phyloP scores from a whole-genome alignment of 2,888 invertebrate species.

The Limenitis camilla region DNA sequence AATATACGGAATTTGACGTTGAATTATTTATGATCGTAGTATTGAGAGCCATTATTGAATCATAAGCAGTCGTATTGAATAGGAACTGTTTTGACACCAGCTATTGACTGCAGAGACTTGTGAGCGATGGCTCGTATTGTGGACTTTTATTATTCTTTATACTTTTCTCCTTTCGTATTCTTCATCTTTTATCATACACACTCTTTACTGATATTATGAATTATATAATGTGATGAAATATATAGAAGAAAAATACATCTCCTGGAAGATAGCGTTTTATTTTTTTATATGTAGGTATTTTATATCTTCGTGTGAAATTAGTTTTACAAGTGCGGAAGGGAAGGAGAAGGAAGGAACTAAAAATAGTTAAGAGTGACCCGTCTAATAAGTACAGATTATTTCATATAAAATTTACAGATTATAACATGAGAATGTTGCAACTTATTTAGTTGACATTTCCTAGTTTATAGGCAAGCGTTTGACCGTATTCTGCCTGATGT shows the following conservation, averaged over 20 bases:
- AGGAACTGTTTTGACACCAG: constrained; percentile 58
- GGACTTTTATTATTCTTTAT: constrained; percentile 39
- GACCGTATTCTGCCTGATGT: no score
- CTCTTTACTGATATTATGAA: neutral
- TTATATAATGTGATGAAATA: neutral
- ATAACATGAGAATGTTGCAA: no score
- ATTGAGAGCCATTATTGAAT: constrained; percentile 49
- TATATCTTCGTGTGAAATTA: no score
- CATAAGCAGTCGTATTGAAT: constrained; percentile 62
- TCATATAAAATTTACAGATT: no score
- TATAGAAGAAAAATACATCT: no score
- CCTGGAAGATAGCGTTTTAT: no score
- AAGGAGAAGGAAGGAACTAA: neutral
- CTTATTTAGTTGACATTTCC: no score
- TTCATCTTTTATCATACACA: neutral
- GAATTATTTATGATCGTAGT: constrained; percentile 25
- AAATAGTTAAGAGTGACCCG: neutral
- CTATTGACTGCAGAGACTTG: constrained; percentile 66
- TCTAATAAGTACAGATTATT: no score
- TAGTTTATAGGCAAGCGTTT: no score
- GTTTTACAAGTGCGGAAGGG: no score
- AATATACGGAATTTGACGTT: constrained; percentile 21
- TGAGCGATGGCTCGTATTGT: constrained; percentile 64
- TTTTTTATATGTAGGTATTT: no score
- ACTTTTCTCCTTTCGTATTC: constrained; percentile 3